Percentiles rank a stretch among this genome's conserved stretches.
Conservation (phyloP, 2,888 invertebrate species). For the Lochmaea crataegi region DNA sequence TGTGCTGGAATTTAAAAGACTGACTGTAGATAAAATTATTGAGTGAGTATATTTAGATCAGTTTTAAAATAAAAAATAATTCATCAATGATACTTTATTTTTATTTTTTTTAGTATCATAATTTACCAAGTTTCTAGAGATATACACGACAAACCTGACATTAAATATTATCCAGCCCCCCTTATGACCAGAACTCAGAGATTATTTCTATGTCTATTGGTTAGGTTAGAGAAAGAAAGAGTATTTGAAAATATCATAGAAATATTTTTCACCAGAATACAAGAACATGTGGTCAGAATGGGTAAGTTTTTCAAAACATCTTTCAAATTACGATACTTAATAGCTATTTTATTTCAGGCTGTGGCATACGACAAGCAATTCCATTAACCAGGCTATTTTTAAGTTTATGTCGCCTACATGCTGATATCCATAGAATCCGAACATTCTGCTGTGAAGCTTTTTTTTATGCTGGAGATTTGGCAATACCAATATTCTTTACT, state of each 20-base stretch:
- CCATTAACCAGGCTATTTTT: constrained; percentile 55
- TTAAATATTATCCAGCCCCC: constrained; percentile 64
- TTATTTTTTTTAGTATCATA: constrained; percentile 52
- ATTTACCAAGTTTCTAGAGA: constrained; percentile 51
- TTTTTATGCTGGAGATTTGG: constrained; percentile 62
- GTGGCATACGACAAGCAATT: constrained; percentile 39
- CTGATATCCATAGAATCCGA: constrained; percentile 63
- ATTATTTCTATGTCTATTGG: constrained; percentile 61
- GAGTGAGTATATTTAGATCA: constrained; percentile 47
- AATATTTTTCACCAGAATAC: constrained; percentile 48
- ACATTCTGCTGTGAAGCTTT: constrained; percentile 65
- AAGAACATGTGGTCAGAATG: constrained; percentile 22
- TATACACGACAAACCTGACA: constrained; percentile 57
- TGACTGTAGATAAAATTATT: constrained; percentile 47
- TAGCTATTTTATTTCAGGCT: constrained; percentile 16
- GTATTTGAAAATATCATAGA: constrained; percentile 50
- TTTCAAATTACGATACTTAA: background rate
- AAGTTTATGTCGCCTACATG: constrained; percentile 55
- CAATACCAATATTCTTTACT: constrained; percentile 60
- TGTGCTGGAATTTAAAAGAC: constrained; percentile 47
- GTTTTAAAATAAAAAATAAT: background rate
- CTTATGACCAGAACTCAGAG: constrained; percentile 64
- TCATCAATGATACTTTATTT: constrained; percentile 1
- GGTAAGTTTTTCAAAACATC: constrained; percentile 13
- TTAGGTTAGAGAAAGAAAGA: constrained; percentile 56